phyloP scores from a whole-genome alignment of 1,140 invertebrate genomes.

The Panagrolaimus sp. region DNA sequence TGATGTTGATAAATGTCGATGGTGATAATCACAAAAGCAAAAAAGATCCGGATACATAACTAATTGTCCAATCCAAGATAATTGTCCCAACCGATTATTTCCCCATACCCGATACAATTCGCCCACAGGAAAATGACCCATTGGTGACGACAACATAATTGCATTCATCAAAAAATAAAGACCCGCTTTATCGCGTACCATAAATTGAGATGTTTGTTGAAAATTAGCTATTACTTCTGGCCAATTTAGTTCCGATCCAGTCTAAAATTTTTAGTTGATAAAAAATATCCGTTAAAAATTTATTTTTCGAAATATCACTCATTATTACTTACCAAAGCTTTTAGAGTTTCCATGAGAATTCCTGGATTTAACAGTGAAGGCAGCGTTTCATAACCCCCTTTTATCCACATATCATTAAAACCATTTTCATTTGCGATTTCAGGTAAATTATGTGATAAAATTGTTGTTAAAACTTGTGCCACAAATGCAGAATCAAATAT shows the following conservation, averaged over 20 bases:
- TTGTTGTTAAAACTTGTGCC: background rate
- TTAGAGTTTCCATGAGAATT: conserved; percentile 29
- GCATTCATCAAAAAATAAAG: conserved; percentile 62
- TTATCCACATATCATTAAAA: background rate
- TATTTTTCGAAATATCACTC: too few relatives aligned
- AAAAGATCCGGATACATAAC: conserved; percentile 80
- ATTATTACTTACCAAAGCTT: conserved; percentile 19
- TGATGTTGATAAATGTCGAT: conserved; percentile 75
- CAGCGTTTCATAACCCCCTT: background rate
- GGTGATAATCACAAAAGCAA: conserved; percentile 83
- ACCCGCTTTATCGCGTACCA: conserved; percentile 77
- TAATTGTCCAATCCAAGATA: conserved; percentile 1
- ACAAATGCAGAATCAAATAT: background rate
- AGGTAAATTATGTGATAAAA: background rate
- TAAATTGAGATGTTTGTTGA: conserved; percentile 76
- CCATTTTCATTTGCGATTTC: background rate
- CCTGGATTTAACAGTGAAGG: conserved; percentile 27
- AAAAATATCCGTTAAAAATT: too few relatives aligned
- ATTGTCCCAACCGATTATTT: conserved; percentile 30
- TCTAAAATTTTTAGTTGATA: background rate
- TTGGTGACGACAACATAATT: conserved; percentile 17
- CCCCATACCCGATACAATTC: conserved; percentile 23
- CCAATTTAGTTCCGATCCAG: conserved; percentile 69
- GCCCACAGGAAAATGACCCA: conserved; percentile 25
- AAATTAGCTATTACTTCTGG: conserved; percentile 81